These are phyloP conservation scores for Hydrotaea cyrtoneurina DNA, from an alignment of 2,888 invertebrate species.

Conservation along the genomic window DNA sequence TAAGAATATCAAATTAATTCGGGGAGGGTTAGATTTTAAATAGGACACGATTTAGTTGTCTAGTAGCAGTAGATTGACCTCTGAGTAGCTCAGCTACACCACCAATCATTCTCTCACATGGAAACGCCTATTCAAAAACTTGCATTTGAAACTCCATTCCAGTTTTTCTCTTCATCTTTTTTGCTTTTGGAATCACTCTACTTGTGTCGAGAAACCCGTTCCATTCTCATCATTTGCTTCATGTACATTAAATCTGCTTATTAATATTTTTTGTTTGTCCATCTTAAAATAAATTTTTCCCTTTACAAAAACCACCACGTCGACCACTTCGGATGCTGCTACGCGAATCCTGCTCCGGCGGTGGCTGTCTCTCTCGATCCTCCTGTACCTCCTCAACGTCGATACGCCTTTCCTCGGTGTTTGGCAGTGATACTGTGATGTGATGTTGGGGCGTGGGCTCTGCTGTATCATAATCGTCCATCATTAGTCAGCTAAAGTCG, in stretches of 20 bases:
- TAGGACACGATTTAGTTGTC: too few relatives aligned
- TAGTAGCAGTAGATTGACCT: too few relatives aligned
- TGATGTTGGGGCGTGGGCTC: conserved; percentile 69
- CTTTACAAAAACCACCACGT: conserved; percentile 77
- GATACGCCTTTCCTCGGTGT: conserved; percentile 7
- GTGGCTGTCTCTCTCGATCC: neutral
- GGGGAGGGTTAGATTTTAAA: too few relatives aligned
- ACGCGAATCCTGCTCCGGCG: neutral
- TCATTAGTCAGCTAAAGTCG: conserved; percentile 80
- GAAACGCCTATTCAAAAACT: too few relatives aligned
- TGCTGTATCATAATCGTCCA: conserved; percentile 70
- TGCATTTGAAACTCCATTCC: too few relatives aligned
- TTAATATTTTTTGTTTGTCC: neutral
- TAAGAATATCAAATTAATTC: too few relatives aligned
- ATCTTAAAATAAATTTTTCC: conserved; percentile 69
- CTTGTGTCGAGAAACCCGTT: neutral
- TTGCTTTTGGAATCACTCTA: neutral
- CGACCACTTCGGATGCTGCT: conserved; percentile 68
- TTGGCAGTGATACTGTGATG: conserved; percentile 74
- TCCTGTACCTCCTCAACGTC: conserved; percentile 52
- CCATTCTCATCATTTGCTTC: neutral
- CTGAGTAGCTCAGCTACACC: too few relatives aligned
- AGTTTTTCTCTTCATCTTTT: too few relatives aligned
- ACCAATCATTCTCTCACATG: too few relatives aligned
- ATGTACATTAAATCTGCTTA: too few relatives aligned